Evolutionary conservation across 2,888 invertebrate genomes (phyloP).

Genomic region (Aromia moschata): DNA sequence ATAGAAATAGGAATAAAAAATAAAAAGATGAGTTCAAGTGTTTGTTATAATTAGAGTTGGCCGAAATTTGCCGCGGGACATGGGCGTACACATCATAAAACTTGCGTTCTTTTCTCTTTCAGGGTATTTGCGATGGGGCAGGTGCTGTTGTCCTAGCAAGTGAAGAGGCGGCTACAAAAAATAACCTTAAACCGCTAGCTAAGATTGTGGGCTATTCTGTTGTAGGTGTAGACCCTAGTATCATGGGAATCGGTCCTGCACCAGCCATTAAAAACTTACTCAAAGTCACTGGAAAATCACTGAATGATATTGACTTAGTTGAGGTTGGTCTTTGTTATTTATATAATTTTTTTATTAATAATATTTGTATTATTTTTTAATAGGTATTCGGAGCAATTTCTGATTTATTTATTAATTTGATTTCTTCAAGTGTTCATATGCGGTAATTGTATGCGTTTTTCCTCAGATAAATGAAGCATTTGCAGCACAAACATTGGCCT

Average conservation of each 20-base stretch:
- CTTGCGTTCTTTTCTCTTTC: conserved; percentile 47
- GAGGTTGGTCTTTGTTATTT: too few species aligned
- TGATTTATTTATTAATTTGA: too few species aligned
- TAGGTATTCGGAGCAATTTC: too few species aligned
- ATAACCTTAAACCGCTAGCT: conserved; percentile 88
- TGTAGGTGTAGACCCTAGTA: conserved; percentile 95
- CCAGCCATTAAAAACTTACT: conserved; percentile 90
- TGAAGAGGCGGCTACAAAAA: conserved; percentile 85
- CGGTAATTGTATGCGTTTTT: conserved; percentile 16
- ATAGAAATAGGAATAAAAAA: too few species aligned
- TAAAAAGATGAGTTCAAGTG: too few species aligned
- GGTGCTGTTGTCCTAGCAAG: conserved; percentile 90
- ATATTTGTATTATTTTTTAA: too few species aligned
- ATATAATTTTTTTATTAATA: too few species aligned
- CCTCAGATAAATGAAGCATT: conserved; percentile 97
- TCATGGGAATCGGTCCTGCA: conserved; percentile 98
- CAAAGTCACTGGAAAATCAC: conserved; percentile 77
- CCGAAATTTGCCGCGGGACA: too few species aligned
- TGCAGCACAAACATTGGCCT: conserved; percentile 92
- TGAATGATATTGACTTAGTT: conserved; percentile 90
- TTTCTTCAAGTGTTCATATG: too few species aligned
- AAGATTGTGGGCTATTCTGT: conserved; percentile 90
- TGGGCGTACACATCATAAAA: too few species aligned
- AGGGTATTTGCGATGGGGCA: conserved; percentile 99
- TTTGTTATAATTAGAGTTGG: too few species aligned